Conservation (phyloP, 2,113 vertebrate species). For the Fregata magnificens region DNA sequence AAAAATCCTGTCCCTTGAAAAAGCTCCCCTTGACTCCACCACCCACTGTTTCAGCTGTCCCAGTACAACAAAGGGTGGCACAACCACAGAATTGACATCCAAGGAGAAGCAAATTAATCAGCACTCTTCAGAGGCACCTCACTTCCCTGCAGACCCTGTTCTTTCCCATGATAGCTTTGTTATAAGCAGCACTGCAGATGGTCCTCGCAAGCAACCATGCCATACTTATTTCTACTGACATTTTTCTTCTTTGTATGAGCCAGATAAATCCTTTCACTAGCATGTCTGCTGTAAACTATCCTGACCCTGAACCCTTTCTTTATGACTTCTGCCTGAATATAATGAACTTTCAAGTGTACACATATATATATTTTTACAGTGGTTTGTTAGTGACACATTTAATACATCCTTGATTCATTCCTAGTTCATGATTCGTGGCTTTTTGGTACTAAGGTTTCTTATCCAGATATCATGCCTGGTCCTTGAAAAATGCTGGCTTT, state of each 20-base stretch:
- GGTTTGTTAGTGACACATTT: neutral
- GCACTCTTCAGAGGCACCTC: neutral
- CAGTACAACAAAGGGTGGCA: neutral
- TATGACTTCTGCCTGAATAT: neutral
- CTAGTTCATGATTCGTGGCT: neutral
- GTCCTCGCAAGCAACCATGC: neutral
- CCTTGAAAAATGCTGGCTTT: neutral
- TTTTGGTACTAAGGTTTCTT: neutral
- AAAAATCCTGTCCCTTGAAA: neutral
- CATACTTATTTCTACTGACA: neutral
- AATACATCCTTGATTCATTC: neutral
- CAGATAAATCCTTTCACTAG: neutral
- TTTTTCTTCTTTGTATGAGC: neutral
- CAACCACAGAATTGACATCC: neutral
- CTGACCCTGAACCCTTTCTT: neutral
- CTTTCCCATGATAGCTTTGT: neutral
- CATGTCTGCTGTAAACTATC: neutral
- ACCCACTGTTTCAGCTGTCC: neutral
- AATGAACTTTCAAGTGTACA: neutral
- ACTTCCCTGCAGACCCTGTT: neutral
- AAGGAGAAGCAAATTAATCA: neutral
- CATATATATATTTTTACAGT: neutral
- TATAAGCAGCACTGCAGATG: neutral
- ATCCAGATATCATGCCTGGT: neutral
- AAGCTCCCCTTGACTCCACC: neutral